Base-by-base conservation (phyloP, 2,797 vertebrate genomes). In the Apodemus agrarius region DNA sequence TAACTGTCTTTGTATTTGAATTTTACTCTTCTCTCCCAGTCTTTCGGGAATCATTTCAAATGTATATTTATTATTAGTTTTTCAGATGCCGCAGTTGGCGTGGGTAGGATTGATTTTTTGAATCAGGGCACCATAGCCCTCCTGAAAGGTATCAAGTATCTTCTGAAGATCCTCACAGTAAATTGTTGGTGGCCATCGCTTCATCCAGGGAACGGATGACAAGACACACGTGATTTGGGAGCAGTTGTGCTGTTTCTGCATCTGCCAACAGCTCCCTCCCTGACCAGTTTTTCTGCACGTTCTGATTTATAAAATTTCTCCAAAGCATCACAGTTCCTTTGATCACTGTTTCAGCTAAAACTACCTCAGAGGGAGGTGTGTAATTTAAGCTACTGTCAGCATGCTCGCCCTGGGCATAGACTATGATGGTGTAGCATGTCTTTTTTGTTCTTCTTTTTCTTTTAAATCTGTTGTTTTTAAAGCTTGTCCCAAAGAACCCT, bases 221-320 rank as follows among this genome's bases (percentile, higher is more conserved):
- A 93, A 61, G 54, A 85, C 6, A 13, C 54, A 78, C 40, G 34
- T 88, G 84, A 79, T 95, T 93, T 96, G 90, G 78, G 94, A 84
- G 61, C 78, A 31, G 19, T 0, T 52, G 78, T 80, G 37, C 80
- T 72, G 26, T 37, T 96, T 93, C 78, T 81, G 4, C 75, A 76
- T 29, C 81, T 95, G 82, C 85, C 63, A 26, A 72, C 29, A 12
- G 14, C 31, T 92, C 24, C 37, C 19, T 82, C 34, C 65, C 49
- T 3, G 0, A 9, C 49, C 87, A 37, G 3, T 84, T 65, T 37
- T 83, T 90, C 31, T 5, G n/a, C 26, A 95, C 0, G 3, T 26
- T 52, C 78, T 86, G 93, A 96, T 80, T 92, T 97, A 95, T 80
- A 88, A 94, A 96, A 96, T 96, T 89, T 57, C 31, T 86, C 24